phyloP scores from a whole-genome alignment of 35 echinoderm and acorn worm genomes.

The Stichopus chloronotus region DNA sequence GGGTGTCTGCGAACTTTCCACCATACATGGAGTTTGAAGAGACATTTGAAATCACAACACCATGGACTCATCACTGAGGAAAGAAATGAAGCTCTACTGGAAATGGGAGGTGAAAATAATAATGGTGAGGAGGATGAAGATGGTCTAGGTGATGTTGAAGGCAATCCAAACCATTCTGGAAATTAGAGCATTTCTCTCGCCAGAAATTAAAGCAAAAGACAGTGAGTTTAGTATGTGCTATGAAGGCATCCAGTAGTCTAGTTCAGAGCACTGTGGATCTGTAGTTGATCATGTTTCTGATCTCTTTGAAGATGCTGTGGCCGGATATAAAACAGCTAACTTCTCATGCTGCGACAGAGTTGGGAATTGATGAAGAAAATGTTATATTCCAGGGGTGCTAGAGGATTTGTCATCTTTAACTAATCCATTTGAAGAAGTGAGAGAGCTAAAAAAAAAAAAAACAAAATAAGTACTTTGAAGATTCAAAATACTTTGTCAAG shows the following conservation, averaged over 20 bases:
- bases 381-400: too few species aligned
- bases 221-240: conserved; percentile 41
- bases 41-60: too few species aligned
- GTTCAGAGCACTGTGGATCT: conserved; percentile 46
- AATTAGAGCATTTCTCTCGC: too few species aligned
- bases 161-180: too few species aligned
- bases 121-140: too few species aligned
- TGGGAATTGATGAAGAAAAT: conserved; percentile 54
- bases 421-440: conserved; percentile 38
- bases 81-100: too few species aligned
- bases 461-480: conserved; percentile 48
- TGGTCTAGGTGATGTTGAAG: too few species aligned
- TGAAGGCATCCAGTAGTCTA: conserved; percentile 45
- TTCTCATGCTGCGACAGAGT: background rate
- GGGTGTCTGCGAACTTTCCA: too few species aligned
- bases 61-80: too few species aligned
- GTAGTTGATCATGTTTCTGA: conserved; percentile 58
- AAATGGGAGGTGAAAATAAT: too few species aligned
- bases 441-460: background rate
- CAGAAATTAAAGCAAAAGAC: background rate
- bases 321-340: conserved; percentile 23
- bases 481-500: conserved; percentile 52
- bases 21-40: too few species aligned
- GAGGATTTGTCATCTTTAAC: too few species aligned
- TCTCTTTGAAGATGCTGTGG: conserved; percentile 23